Conservation (phyloP, 2,113 vertebrate species). For the Terrapene triunguis region DNA sequence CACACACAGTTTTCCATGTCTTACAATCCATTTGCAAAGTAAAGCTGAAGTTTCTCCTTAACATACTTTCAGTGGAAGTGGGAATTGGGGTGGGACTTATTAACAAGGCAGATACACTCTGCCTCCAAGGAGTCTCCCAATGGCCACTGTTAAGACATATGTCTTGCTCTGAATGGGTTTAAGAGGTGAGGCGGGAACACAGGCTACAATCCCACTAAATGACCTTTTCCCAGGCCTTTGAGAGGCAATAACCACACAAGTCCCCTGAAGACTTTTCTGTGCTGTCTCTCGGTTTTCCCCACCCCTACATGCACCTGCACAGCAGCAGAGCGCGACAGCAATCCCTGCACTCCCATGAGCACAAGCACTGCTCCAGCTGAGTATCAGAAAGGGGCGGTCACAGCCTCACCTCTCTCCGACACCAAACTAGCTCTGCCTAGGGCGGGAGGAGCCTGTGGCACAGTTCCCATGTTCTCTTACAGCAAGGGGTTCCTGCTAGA, state of each 20-base stretch:
- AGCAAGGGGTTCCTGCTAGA: neutral
- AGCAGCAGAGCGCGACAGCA: neutral
- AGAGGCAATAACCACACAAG: neutral
- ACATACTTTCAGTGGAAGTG: neutral
- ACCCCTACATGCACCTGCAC: neutral
- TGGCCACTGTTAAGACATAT: neutral
- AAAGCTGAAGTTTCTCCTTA: neutral
- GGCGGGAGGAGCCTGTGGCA: neutral
- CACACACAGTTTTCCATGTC: neutral
- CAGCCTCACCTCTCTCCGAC: neutral
- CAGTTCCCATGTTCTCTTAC: neutral
- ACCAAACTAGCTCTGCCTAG: neutral
- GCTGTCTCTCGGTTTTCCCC: neutral
- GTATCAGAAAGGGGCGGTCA: neutral
- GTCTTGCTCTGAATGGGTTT: neutral
- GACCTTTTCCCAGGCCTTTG: neutral
- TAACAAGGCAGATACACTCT: neutral
- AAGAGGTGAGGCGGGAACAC: neutral
- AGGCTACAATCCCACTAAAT: neutral
- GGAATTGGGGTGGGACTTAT: neutral
- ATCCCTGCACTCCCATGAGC: neutral
- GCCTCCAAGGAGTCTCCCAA: too few relatives aligned
- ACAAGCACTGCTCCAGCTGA: neutral
- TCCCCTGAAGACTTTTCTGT: neutral
- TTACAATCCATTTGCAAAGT: neutral